Evolutionary conservation across 1,140 invertebrate species (phyloP).

Genomic region (Bombus huntii): DNA sequence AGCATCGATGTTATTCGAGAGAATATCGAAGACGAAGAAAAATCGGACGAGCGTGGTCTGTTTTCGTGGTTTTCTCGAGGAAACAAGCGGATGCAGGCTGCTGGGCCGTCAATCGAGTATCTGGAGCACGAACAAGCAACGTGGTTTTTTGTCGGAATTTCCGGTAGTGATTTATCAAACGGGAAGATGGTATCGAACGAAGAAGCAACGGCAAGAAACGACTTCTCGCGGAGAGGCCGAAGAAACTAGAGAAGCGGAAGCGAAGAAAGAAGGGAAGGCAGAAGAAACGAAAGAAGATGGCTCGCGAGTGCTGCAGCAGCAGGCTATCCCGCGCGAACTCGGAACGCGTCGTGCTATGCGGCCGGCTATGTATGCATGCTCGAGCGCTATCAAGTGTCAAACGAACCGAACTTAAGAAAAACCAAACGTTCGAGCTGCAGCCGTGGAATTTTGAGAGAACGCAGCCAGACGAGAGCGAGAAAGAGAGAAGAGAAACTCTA

Average conservation of each 20-base stretch:
- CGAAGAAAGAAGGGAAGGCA: conserved; percentile 45
- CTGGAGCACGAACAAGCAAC: conserved; percentile 75
- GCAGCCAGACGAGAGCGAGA: conserved; percentile 51
- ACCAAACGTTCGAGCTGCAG: conserved; percentile 54
- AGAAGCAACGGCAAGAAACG: conserved; percentile 72
- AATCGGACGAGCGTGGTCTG: background rate
- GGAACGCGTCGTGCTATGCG: background rate
- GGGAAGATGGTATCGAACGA: conserved; percentile 78
- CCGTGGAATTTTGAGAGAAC: conserved; percentile 68
- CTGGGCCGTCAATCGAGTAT: conserved; percentile 76
- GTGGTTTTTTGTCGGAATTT: conserved; percentile 79
- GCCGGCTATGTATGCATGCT: conserved; percentile 37
- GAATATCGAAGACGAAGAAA: background rate
- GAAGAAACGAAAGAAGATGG: conserved; percentile 32
- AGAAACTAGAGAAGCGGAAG: conserved; percentile 45
- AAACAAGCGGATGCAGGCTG: conserved; percentile 32
- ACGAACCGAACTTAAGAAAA: conserved; percentile 79
- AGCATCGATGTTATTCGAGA: background rate
- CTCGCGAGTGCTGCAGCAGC: background rate
- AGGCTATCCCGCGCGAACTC: conserved; percentile 38
- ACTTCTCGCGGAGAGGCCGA: conserved; percentile 57
- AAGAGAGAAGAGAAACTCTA: conserved; percentile 66
- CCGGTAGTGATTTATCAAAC: conserved; percentile 82
- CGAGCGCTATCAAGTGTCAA: conserved; percentile 79
- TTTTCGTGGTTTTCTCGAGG: background rate